A percentile compares a stretch with the other conserved stretches of the same genome.
These are phyloP conservation scores for Delia radicum DNA, from an alignment of 1,140 invertebrate genomes.

Conservation along the genomic window DNA sequence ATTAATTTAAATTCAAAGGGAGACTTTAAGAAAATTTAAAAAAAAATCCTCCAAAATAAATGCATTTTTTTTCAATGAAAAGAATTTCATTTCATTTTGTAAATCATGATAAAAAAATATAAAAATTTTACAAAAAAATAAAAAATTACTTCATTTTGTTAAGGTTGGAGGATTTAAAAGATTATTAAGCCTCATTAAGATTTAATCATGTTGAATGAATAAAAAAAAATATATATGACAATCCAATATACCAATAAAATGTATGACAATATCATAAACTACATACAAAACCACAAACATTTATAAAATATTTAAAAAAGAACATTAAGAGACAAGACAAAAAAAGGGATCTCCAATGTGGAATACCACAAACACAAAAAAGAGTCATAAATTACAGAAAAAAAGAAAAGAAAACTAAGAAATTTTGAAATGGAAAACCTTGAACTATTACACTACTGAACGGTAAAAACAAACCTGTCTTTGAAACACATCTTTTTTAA, in stretches of 20 bases:
- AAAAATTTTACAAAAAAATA: too few species aligned
- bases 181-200: conserved; percentile 50
- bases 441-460: not conserved
- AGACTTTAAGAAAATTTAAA: not conserved
- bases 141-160: conserved; percentile 46
- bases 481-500: too few species aligned
- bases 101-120: not conserved
- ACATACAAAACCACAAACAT: not conserved
- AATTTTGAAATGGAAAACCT: not conserved
- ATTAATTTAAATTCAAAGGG: conserved; percentile 41
- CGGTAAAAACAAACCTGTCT: too few species aligned
- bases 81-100: not conserved
- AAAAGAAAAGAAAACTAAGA: not conserved
- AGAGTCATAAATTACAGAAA: not conserved
- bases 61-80: not conserved
- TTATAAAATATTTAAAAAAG: not conserved
- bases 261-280: not conserved
- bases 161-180: conserved; percentile 34
- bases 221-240: not conserved
- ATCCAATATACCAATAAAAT: not conserved
- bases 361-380: not conserved
- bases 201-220: conserved; percentile 39
- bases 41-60: not conserved
- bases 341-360: not conserved
- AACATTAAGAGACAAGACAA: not conserved